A percentile compares a stretch with the other conserved stretches of the same genome.
phyloP scores from a whole-genome alignment of 2,113 vertebrate genomes.

The Conger conger region DNA sequence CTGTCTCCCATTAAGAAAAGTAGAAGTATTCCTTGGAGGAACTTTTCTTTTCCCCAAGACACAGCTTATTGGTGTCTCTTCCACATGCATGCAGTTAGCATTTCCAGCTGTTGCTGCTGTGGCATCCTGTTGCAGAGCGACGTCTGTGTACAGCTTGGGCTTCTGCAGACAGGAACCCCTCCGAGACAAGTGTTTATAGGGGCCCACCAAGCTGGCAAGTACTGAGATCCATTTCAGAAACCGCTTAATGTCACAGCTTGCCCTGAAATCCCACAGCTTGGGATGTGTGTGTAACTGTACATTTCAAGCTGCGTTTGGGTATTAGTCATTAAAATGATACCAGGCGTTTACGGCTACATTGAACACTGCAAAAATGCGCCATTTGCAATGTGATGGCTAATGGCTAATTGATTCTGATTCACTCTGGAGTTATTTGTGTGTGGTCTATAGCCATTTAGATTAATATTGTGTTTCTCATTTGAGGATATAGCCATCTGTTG shows the following conservation, averaged over 20 bases:
- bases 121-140: neutral
- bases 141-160: neutral
- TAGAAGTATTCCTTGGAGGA: neutral
- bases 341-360: neutral
- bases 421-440: no score
- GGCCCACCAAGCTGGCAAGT: neutral
- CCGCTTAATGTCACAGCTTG: neutral
- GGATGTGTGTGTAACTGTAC: neutral
- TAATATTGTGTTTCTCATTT: no score
- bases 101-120: neutral
- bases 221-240: neutral
- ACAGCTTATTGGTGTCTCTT: neutral
- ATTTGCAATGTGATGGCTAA: no score
- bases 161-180: neutral
- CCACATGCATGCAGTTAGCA: neutral
- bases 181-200: neutral
- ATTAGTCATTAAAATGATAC: neutral
- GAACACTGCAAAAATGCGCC: no score
- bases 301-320: neutral
- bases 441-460: no score
- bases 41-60: neutral
- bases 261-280: neutral
- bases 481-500: no score
- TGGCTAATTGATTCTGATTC: no score
- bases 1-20: slow-evolving; percentile 1